These are phyloP conservation scores for Heliconius sara DNA, from an alignment of 2,888 invertebrate species.

Conservation along the genomic window DNA sequence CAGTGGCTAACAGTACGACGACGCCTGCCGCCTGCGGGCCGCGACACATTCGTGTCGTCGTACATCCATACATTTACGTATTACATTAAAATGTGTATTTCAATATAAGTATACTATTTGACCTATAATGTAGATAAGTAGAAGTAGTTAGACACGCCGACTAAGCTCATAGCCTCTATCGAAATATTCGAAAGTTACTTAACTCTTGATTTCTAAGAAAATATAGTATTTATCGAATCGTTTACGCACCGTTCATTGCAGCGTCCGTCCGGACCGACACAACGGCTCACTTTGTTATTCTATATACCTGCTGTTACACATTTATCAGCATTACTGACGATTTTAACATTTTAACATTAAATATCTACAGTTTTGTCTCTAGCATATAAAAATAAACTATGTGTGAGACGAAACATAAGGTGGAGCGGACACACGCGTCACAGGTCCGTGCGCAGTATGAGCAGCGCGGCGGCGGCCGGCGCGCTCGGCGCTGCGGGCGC, in stretches of 20 bases:
- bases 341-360: no score
- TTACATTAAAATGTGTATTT: not conserved
- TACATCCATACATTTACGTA: not conserved
- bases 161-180: constrained; percentile 15
- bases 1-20: constrained; percentile 29
- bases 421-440: constrained; percentile 45
- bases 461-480: constrained; percentile 60
- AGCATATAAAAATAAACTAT: not conserved
- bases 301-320: no score
- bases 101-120: not conserved
- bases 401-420: no score
- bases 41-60: not conserved
- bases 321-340: no score
- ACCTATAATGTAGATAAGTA: not conserved
- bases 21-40: not conserved
- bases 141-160: not conserved
- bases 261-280: not conserved
- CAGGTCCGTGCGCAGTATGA: constrained; percentile 69
- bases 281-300: no score
- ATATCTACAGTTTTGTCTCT: not conserved
- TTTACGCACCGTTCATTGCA: not conserved
- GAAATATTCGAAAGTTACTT: not conserved
- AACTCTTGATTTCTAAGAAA: not conserved
- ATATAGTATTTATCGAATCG: not conserved
- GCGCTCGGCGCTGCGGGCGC: constrained; percentile 54